These are phyloP conservation scores for Athetis lepigone DNA, from an alignment of 2,888 invertebrate species.

Conservation along the genomic window DNA sequence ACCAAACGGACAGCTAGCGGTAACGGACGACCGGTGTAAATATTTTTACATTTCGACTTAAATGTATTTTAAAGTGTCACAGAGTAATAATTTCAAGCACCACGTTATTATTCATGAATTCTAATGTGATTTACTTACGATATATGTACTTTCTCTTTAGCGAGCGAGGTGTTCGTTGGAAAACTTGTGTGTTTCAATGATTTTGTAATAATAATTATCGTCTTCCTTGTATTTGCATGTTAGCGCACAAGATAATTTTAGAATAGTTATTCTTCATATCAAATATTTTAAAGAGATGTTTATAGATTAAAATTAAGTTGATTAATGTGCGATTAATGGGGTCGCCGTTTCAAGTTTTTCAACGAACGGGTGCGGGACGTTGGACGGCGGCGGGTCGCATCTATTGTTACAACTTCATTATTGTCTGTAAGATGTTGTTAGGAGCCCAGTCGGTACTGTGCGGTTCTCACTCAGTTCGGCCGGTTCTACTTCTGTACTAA, in stretches of 20 bases:
- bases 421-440: slow-evolving; percentile 81
- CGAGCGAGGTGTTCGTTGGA: slow-evolving; percentile 78
- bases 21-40: slow-evolving; percentile 76
- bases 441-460: slow-evolving; percentile 59
- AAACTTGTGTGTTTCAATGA: slow-evolving; percentile 78
- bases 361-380: slow-evolving; percentile 72
- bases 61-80: slow-evolving; percentile 85
- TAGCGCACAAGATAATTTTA: slow-evolving; percentile 86
- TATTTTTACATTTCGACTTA: slow-evolving; percentile 86
- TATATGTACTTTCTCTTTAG: slow-evolving; percentile 73
- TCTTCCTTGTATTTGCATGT: slow-evolving; percentile 86
- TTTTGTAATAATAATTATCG: slow-evolving; percentile 76
- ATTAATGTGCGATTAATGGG: slow-evolving; percentile 68
- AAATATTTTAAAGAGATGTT: slow-evolving; percentile 80
- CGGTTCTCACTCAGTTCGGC: slow-evolving; percentile 53
- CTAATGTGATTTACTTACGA: slow-evolving; percentile 80
- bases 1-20: slow-evolving; percentile 43
- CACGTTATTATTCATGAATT: slow-evolving; percentile 79
- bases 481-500: slow-evolving; percentile 77
- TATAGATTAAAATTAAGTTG: slow-evolving; percentile 72
- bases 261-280: slow-evolving; percentile 86
- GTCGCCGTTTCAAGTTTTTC: slow-evolving; percentile 79
- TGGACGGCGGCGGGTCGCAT: slow-evolving; percentile 41
- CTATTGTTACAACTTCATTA: slow-evolving; percentile 80
- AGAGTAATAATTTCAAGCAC: slow-evolving; percentile 82